Base-by-base conservation (phyloP, 2,113 vertebrate genomes). In the Garra rufa region DNA sequence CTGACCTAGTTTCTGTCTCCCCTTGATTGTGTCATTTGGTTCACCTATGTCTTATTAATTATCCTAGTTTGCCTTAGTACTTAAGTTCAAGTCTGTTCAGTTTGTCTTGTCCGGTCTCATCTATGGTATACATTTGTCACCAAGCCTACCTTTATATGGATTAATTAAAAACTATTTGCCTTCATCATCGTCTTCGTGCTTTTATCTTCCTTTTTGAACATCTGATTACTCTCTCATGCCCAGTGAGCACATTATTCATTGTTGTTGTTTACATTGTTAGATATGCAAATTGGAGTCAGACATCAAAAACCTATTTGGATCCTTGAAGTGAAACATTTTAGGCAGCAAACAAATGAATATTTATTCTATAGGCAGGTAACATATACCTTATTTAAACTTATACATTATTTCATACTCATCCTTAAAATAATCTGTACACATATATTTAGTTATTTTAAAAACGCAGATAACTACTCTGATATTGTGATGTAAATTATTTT, bases 221-320 rank as follows among this genome's bases (percentile, higher is more conserved):
- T 30, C 38, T 43, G 9, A 80, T 65, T 65, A 65, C 65, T 65
- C 24, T 80, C n/a, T 67, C 43, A 59, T 30, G 57, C 73, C 21
- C 9, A 3, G 74, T 24, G 44, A 75, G 24, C 41, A 76, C 19
- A 46, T 48, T 48, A 59, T 41, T 73, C 14, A 28, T 74, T 75
- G 57, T 44, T 63, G 43, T 48, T 48, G 41, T 76, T 75, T 61
- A 24, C 19, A 63, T 55, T 43, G 50, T 43, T 24, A 73, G 81
- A 61, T 61, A 65, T 80, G 76, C 38, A 63, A 79, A 28, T 79
- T 44, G 6, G 2, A 79, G 44, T 63, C 34, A 30, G 41, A 63
- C 57, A 65, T 30, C 57, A 79, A 65, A 76, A 44, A n/a, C 76
- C 41, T 7, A 2, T 59, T 76, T 50, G 1, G 14, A 59, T 77